Base-by-base conservation (phyloP, 2,797 vertebrate genomes). In the Gallinago nigripennis region DNA sequence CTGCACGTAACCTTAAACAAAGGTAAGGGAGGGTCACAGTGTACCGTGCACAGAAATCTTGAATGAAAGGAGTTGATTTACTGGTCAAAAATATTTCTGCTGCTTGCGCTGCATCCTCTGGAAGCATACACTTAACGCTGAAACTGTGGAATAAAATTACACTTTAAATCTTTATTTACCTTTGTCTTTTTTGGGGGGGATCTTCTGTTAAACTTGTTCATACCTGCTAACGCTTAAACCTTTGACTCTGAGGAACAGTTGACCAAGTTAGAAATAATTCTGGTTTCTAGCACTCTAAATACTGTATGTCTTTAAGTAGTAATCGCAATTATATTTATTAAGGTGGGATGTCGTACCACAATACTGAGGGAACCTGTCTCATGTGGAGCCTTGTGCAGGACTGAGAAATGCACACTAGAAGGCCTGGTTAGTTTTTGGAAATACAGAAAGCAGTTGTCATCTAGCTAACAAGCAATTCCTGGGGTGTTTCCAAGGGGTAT, bases 1-100 rank as follows among this genome's bases (percentile, higher is more conserved):
- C 12, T 5, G 82, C 54, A 0, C 4, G 0, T 31, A 72, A 28
- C 12, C 11, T 35, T 58, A 18, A 39, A 15, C 11, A 41, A 27
- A 64, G 54, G 30, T 45, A 5, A 16, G 57, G 41, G 31, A 11
- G 12, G n/a, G 23, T 21, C 19, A 20, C 25, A 1, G 6, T 8
- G 0, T 12, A 6, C 3, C 0, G 1, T n/a, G 14, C 13, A 0
- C 37, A 11, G 60, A 51, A 76, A 14, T 8, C 1, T 2, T 1
- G 39, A 46, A 30, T 3, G 7, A 37, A 58, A 39, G 37, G 3
- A 13, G 6, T 2, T 19, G 30, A 30, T 53, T 27, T 11, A 4
- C 20, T n/a, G 6, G 27, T 17, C 12, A 30, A 25, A 16, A 5
- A 7, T n/a, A 0, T 33, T 51, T 8, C 6, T 45, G 0, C n/a